Evolutionary conservation across 2,888 invertebrate genomes (phyloP).

Genomic region (Hedychridium roseum): DNA sequence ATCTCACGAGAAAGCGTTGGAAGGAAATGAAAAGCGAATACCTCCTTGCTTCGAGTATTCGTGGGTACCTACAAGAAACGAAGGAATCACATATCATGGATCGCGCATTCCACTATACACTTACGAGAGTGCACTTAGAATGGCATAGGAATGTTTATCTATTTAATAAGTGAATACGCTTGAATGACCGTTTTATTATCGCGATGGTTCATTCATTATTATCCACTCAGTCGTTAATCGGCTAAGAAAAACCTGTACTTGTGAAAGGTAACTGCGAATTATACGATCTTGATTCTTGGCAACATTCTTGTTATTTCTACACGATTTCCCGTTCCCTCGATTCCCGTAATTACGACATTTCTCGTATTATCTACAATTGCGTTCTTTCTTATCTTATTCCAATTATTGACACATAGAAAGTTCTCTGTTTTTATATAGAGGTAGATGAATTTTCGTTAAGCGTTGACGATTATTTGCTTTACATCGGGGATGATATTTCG

Average conservation of each 20-base stretch:
- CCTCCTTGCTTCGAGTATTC: constrained; percentile 17
- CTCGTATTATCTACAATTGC: too few species aligned
- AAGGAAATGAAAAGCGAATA: too few species aligned
- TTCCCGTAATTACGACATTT: too few species aligned
- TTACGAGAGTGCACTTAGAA: constrained; percentile 22
- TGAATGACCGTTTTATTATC: constrained; percentile 35
- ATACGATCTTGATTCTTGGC: constrained; percentile 54
- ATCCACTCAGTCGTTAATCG: constrained; percentile 36
- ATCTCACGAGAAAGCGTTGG: too few species aligned
- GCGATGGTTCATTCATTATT: constrained; percentile 38
- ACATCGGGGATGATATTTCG: too few species aligned
- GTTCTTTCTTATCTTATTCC: too few species aligned
- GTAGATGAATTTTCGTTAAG: too few species aligned
- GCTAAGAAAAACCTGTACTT: constrained; percentile 44
- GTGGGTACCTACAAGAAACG: constrained; percentile 16
- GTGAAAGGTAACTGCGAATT: constrained; percentile 51
- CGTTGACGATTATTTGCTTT: too few species aligned
- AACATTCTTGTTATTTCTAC: constrained; percentile 15
- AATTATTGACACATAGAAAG: too few species aligned
- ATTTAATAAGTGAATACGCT: constrained; percentile 24
- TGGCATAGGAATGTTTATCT: constrained; percentile 28
- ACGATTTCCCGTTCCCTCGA: background rate
- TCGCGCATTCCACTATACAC: constrained; percentile 22
- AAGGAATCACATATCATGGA: constrained; percentile 35
- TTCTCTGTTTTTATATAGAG: too few species aligned